Evolutionary conservation across 2,797 vertebrate genomes (phyloP), one percentile per base, ranked within the genome.

Genomic region (Streptopelia turtur): DNA sequence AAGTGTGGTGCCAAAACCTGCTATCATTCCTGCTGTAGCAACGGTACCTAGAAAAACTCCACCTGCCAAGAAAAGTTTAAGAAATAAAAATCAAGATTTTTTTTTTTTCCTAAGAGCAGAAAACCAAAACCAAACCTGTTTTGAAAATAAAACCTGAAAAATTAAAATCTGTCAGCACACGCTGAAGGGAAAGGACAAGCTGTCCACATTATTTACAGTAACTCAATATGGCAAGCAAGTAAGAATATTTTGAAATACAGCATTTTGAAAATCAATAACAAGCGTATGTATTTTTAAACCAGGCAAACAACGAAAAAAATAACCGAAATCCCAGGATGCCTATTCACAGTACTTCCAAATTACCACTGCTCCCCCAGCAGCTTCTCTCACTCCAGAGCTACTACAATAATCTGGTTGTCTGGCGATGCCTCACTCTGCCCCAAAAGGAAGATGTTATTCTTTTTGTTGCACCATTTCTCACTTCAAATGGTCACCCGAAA

Each of bases 1-100:
- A 72, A 99, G 94, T 0, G 99, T 98, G 41, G 99, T 99, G 49
- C 99, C 98, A 83, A 99, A 99, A 35, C 99, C 99, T 23, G 98
- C 98, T 3, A 99, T 86, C 98, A 99, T 98, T 68, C 99, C 99
- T 2, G 97, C 98, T 9, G 98, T 98, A 33, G 98, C 98, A 88
- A 98, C 98, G 0, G 98, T 97, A 60, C 98, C 98, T 76, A 99
- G 98, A 92, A 99, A 99, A 79, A 98, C 97, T 35, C 98, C 98
- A 95, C 99, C 99, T 99, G 97, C 69, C 93, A 94, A 95, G 65
- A 79, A 87, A 94, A 68, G 83, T 64, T 61, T 43, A 72, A 89
- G 24, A 61, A 84, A 85, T n/a, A 78, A 63, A 71, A 92, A 83
- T 78, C 24, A 89, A 45, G 5, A 50, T 28, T 57, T 79, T 41